These are phyloP conservation scores for Tethya wilhelma DNA, from an alignment of 37 sponge, comb jelly and placozoan genomes.

Conservation along the genomic window DNA sequence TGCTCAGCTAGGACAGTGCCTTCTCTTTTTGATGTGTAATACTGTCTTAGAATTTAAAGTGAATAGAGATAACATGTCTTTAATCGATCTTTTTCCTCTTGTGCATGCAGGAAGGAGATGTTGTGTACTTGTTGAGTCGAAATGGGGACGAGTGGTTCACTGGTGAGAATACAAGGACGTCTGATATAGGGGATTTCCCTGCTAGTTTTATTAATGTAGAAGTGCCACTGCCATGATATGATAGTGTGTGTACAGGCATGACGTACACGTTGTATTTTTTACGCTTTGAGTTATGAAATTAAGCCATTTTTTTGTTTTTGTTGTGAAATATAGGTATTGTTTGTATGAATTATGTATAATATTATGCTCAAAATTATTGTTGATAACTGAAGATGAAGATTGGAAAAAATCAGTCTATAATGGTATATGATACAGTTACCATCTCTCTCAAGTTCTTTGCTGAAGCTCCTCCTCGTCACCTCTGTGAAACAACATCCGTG, in stretches of 20 bases:
- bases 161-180: constrained; percentile 59
- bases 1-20: neutral
- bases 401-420: no score
- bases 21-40: neutral
- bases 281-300: no score
- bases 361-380: no score
- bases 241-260: neutral
- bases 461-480: no score
- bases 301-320: no score
- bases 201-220: constrained; percentile 46
- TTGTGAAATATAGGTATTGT: no score
- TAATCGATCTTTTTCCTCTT: neutral
- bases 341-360: no score
- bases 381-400: no score
- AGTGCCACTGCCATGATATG: constrained; percentile 54
- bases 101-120: constrained; percentile 47
- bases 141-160: constrained; percentile 22
- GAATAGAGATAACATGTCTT: no score
- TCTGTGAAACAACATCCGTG: no score
- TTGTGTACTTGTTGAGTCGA: constrained; percentile 35
- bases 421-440: no score
- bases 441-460: no score
- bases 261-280: neutral
- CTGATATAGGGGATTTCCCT: constrained; percentile 64
- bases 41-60: neutral